phyloP scores from a whole-genome alignment of 2,113 vertebrate species.

The Melanotaenia duboulayi region DNA sequence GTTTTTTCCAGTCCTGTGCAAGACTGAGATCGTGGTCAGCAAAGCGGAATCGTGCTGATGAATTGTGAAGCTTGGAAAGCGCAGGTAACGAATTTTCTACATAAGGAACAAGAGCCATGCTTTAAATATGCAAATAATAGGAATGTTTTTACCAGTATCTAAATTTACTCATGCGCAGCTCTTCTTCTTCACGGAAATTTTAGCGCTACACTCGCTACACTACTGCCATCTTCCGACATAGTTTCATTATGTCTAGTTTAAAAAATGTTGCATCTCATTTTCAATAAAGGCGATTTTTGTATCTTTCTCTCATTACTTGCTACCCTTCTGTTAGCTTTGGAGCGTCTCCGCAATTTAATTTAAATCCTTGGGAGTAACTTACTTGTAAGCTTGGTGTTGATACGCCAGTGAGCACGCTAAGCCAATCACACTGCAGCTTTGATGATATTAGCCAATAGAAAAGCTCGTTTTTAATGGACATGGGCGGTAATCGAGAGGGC shows the following conservation, averaged over 20 bases:
- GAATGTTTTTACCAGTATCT: neutral
- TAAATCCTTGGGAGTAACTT: neutral
- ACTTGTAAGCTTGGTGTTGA: accelerated
- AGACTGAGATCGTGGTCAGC: slow-evolving; percentile 84
- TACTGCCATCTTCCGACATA: slow-evolving; percentile 32
- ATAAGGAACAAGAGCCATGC: slow-evolving; percentile 93
- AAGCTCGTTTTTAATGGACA: neutral
- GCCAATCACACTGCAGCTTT: slow-evolving; percentile 18
- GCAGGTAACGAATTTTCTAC: slow-evolving; percentile 72
- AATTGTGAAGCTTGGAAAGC: slow-evolving; percentile 87
- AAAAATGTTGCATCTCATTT: no score
- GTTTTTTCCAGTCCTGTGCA: slow-evolving; percentile 90
- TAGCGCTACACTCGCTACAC: neutral
- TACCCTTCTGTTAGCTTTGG: no score
- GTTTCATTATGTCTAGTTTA: no score
- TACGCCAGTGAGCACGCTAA: neutral
- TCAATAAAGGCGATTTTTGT: neutral
- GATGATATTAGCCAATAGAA: slow-evolving; percentile 21
- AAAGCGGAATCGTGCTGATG: slow-evolving; percentile 84
- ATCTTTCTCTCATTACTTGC: no score
- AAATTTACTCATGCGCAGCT: neutral
- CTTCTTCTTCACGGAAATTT: slow-evolving; percentile 22
- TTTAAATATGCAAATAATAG: neutral
- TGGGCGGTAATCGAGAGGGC: slow-evolving; percentile 8
- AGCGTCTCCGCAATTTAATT: accelerated